Evolutionary conservation across 2,888 invertebrate species (phyloP).

Genomic region (Ptilodon capucinus): DNA sequence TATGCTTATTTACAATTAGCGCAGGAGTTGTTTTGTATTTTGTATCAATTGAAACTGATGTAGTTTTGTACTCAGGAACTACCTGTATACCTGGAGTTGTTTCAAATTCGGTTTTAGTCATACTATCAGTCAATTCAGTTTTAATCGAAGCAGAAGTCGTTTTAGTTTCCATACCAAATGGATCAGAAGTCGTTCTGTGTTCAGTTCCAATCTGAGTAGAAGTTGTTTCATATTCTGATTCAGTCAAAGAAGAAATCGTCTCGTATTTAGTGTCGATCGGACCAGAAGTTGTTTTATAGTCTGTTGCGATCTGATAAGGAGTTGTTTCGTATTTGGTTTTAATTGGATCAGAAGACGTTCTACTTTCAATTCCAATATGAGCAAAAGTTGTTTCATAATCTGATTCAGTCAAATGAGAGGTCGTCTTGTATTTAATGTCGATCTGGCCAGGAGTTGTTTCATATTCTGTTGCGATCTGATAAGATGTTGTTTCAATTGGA

Average conservation of each 20-base stretch:
- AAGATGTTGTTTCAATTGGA: conserved; percentile 4
- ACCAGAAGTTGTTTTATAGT: neutral
- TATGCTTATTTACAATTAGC: neutral
- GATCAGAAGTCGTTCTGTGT: neutral
- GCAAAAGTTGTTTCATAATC: conserved; percentile 9
- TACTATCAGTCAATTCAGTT: neutral
- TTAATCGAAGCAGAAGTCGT: neutral
- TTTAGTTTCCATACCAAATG: neutral
- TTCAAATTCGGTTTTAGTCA: neutral
- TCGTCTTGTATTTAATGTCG: conserved; percentile 3
- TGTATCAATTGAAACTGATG: neutral
- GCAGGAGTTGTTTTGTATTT: neutral
- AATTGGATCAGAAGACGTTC: conserved; percentile 1
- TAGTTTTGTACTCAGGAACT: neutral
- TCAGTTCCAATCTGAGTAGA: neutral
- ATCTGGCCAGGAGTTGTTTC: neutral
- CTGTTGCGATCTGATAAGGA: neutral
- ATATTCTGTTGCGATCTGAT: neutral
- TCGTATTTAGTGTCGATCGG: neutral
- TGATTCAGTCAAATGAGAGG: neutral
- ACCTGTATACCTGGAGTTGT: neutral
- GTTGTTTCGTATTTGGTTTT: neutral
- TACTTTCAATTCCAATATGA: neutral
- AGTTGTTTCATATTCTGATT: neutral
- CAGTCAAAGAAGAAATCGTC: neutral